Percentiles rank a stretch among this genome's conserved stretches.
Evolutionary conservation across 2,888 invertebrate genomes (phyloP).

Genomic region (Eumacrocentrus americanus): DNA sequence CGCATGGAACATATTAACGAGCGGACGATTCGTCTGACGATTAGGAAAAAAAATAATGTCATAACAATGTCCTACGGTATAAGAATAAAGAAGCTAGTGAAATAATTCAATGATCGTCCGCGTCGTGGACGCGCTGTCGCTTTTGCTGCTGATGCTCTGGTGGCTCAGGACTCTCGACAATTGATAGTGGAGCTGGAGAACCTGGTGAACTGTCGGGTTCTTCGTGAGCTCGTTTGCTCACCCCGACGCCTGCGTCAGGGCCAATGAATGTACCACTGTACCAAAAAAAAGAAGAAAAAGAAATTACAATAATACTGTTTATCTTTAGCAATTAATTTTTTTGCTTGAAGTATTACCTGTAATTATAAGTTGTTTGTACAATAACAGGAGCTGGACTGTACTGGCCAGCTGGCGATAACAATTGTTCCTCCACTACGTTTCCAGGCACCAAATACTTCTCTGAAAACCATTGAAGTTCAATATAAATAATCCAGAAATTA

Average conservation of each 20-base stretch:
- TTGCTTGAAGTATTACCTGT: constrained; percentile 59
- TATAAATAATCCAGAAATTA: constrained; percentile 1
- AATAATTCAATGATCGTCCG: constrained; percentile 58
- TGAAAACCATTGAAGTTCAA: constrained; percentile 36
- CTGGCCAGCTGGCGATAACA: constrained; percentile 65
- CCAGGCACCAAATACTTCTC: constrained; percentile 65
- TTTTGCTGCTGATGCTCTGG: constrained; percentile 51
- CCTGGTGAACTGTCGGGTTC: constrained; percentile 60
- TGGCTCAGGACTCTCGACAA: constrained; percentile 60
- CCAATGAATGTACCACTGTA: constrained; percentile 57
- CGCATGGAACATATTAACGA: constrained; percentile 38
- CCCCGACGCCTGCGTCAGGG: constrained; percentile 57
- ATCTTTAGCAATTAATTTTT: not conserved
- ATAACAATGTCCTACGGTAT: constrained; percentile 55
- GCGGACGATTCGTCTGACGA: constrained; percentile 47
- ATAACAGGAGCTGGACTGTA: constrained; percentile 69
- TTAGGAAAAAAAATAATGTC: constrained; percentile 23
- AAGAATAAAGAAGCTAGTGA: constrained; percentile 37
- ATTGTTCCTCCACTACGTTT: constrained; percentile 64
- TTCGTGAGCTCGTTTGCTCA: constrained; percentile 55
- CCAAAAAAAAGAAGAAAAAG: not conserved
- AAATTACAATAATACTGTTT: not conserved
- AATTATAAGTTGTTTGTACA: constrained; percentile 68
- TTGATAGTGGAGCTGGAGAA: constrained; percentile 58
- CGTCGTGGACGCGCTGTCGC: constrained; percentile 58